Evolutionary conservation across 1,140 invertebrate species (phyloP), one percentile per base, ranked within the genome.

Genomic region (Popillia japonica): DNA sequence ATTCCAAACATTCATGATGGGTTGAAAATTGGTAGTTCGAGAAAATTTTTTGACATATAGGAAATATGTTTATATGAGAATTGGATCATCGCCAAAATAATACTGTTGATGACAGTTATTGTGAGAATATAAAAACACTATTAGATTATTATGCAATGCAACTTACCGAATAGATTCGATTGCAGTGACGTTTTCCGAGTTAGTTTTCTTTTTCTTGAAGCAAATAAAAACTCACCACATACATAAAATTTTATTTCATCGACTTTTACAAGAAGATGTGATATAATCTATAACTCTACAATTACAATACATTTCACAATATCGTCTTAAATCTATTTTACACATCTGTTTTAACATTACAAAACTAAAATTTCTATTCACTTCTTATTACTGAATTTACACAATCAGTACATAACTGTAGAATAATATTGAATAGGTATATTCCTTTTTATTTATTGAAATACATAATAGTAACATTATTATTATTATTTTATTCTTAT

Each of bases 291-390:
- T 2, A 7, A 27, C 11, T 68, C 22, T 34, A 23, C 11, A 4
- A 14, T 22, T 68, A 68, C 27, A 27, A 9, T 68, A 34, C 61
- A 6, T 27, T n/a, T 20, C 22, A 64, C 22, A 64, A 68, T 27
- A 68, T 27, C 22, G 11, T 34, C 22, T 22, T 68, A 17, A n/a
- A 55, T 22, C 61, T 68, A 68, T 68, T 68, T 68, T 68, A 27
- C 20, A 68, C 8, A 23, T 27, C 8, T 68, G 10, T 23, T 68
- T 68, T 22, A 34, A 17, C 27, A 11, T 68, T 68, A 68, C 61
- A 68, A 68, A 68, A 68, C 61, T 68, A 68, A 68, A 68, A 27
- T 68, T 68, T 48, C 61, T 68, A 68, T 68, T 22, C 22, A 68
- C 20, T 22, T 27, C 61, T 68, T 27, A n/a, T n/a, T n/a, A 27